Base-by-base conservation (phyloP, 2,113 vertebrate species). In the Cephalopholis sonnerati region DNA sequence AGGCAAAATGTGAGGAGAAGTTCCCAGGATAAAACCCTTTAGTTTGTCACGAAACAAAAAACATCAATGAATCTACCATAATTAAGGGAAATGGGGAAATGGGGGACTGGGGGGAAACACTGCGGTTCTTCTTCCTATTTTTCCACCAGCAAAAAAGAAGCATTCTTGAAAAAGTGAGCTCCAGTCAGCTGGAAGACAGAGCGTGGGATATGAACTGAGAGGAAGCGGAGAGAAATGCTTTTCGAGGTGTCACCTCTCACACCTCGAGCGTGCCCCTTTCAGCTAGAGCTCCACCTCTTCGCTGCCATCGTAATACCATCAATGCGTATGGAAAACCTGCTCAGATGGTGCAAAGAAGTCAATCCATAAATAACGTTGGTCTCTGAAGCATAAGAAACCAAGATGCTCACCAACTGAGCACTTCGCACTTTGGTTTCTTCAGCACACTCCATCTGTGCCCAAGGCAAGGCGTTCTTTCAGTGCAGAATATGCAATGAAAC, bases 381-480 rank as follows among this genome's bases (percentile, higher is more conserved):
- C 75, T 83, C 73, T 81, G 79, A 88, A 85, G 80, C 89, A 73
- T 74, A 57, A 90, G 24, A 85, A 67, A 64, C 57, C 53, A 81
- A 84, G 75, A 76, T 78, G 87, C 79, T 88, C 73, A 76, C 51
- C 73, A 65, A 63, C 62, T 10, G 58, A 87, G 81, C 69, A 77
- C 87, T 92, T 91, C 27, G 54, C 77, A 90, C 91, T 81, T 84
- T 69, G 68, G 55, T 74, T 76, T 77, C 82, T 79, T 50, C 73
- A 0, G 25, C 29, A 54, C 16, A 12, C 63, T 80, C 81, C 81
- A 83, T 87, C 82, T 82, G 79, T 22, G 84, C 83, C 74, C 76
- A 67, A 74, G 51, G 67, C 63, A 2, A 84, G 54, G 78, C 15
- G 29, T 24, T 80, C 36, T 50, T 54, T 77, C 39, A 36, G 65